Conservation (phyloP, 2,113 vertebrate species). For the Sander lucioperca region DNA sequence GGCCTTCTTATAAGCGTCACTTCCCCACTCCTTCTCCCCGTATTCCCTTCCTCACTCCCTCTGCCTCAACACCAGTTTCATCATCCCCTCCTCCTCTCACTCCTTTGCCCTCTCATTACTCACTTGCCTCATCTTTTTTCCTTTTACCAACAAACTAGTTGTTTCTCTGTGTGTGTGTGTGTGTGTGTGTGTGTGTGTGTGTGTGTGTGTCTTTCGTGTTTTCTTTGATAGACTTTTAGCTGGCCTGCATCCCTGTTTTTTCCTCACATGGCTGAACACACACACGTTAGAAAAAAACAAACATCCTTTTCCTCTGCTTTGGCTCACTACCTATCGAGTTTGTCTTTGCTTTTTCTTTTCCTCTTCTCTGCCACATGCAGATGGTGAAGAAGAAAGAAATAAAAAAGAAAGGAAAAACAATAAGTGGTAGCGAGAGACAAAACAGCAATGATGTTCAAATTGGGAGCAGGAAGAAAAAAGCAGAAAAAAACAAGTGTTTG, state of each 20-base stretch:
- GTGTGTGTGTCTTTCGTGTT: constrained; percentile 28
- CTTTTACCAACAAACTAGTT: constrained; percentile 31
- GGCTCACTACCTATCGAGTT: constrained; percentile 16
- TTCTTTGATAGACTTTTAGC: constrained; percentile 58
- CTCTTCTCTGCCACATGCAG: constrained; percentile 29
- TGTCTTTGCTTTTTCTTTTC: background rate
- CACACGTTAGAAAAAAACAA: background rate
- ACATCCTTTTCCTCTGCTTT: constrained; percentile 26
- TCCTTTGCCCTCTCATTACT: constrained; percentile 36
- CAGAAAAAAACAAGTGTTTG: background rate
- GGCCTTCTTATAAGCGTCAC: background rate
- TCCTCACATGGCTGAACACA: constrained; percentile 46
- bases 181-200: constrained; percentile 1
- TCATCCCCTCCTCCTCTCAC: background rate
- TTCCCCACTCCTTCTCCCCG: background rate
- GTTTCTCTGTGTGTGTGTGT: constrained; percentile 24
- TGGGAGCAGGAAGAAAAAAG: background rate
- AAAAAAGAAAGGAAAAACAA: background rate
- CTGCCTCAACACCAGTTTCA: constrained; percentile 8
- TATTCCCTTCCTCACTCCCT: constrained; percentile 14
- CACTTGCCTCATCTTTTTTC: constrained; percentile 29
- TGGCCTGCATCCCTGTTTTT: constrained; percentile 59
- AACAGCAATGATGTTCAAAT: background rate
- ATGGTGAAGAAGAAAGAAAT: constrained; percentile 18
- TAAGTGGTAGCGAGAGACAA: too few species aligned